Conservation (phyloP, 1,140 invertebrate species). For the Apis dorsata region DNA sequence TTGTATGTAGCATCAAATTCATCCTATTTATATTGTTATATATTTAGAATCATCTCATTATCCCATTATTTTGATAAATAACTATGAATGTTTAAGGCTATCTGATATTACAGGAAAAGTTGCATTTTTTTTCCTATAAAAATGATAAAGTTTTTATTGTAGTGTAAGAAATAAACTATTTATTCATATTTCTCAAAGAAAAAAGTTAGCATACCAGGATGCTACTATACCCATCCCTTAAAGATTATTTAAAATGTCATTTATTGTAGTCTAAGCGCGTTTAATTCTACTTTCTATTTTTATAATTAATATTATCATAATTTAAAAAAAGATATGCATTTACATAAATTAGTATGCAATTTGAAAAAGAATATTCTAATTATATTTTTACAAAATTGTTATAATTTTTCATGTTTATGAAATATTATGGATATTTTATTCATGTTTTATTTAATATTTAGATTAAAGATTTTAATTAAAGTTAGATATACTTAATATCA, state of each 20-base stretch:
- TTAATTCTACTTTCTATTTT: constrained; percentile 54
- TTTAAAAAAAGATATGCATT: constrained; percentile 10
- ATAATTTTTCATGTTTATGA: not conserved
- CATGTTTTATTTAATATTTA: constrained; percentile 18
- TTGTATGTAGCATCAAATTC: constrained; percentile 47
- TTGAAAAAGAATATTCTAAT: constrained; percentile 2
- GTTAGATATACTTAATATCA: constrained; percentile 29
- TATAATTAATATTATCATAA: constrained; percentile 51
- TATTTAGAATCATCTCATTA: constrained; percentile 33
- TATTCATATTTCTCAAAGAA: constrained; percentile 51
- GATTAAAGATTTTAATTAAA: constrained; percentile 46
- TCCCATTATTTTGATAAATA: constrained; percentile 25
- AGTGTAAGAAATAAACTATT: constrained; percentile 54
- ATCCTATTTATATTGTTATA: constrained; percentile 37
- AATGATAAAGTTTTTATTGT: constrained; percentile 38
- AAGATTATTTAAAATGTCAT: constrained; percentile 33
- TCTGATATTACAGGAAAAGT: constrained; percentile 35
- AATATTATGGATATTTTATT: constrained; percentile 9
- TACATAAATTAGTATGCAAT: constrained; percentile 21
- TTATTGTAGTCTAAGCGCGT: constrained; percentile 39
- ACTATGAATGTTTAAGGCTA: constrained; percentile 4
- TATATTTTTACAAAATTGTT: constrained; percentile 17
- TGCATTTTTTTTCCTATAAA: constrained; percentile 29
- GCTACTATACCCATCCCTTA: constrained; percentile 37
- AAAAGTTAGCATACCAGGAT: constrained; percentile 19